Conservation (phyloP, 1,140 invertebrate genomes). For the Spodoptera frugiperda region DNA sequence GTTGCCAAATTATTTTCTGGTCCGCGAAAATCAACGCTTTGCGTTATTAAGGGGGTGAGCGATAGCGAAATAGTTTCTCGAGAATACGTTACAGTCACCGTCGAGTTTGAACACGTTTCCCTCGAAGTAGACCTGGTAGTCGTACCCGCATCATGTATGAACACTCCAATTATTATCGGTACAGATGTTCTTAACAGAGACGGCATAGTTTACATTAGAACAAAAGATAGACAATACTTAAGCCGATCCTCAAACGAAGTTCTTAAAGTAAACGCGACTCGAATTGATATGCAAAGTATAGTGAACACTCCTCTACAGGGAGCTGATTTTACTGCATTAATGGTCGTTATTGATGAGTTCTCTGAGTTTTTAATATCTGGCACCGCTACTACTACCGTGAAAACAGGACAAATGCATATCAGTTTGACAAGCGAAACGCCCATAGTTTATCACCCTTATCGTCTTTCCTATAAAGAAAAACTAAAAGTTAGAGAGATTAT, state of each 20-base stretch:
- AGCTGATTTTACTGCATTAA: slow-evolving; percentile 14
- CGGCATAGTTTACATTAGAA: slow-evolving; percentile 53
- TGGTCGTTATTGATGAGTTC: slow-evolving; percentile 23
- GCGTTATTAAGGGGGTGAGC: slow-evolving; percentile 55
- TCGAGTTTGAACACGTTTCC: slow-evolving; percentile 55
- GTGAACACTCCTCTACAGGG: slow-evolving; percentile 45
- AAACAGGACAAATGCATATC: slow-evolving; percentile 47
- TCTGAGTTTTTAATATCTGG: slow-evolving; percentile 45
- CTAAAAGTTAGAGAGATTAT: slow-evolving; percentile 30
- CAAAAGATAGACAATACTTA: slow-evolving; percentile 54
- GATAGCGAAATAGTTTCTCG: slow-evolving; percentile 33
- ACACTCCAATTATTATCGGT: slow-evolving; percentile 38
- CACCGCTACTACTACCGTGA: slow-evolving; percentile 46
- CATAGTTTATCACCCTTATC: slow-evolving; percentile 44
- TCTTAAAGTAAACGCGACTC: slow-evolving; percentile 4
- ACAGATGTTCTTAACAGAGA: slow-evolving; percentile 60
- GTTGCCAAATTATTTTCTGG: slow-evolving; percentile 47
- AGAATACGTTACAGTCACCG: slow-evolving; percentile 49
- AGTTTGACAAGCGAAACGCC: slow-evolving; percentile 38
- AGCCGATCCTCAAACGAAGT: not conserved
- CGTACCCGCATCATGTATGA: slow-evolving; percentile 20
- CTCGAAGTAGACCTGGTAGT: slow-evolving; percentile 57
- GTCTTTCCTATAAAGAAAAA: slow-evolving; percentile 33
- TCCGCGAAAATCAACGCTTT: slow-evolving; percentile 38
- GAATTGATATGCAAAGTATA: not conserved